Conservation (phyloP, 2,888 invertebrate species). For the Hypselothyrea guttata region DNA sequence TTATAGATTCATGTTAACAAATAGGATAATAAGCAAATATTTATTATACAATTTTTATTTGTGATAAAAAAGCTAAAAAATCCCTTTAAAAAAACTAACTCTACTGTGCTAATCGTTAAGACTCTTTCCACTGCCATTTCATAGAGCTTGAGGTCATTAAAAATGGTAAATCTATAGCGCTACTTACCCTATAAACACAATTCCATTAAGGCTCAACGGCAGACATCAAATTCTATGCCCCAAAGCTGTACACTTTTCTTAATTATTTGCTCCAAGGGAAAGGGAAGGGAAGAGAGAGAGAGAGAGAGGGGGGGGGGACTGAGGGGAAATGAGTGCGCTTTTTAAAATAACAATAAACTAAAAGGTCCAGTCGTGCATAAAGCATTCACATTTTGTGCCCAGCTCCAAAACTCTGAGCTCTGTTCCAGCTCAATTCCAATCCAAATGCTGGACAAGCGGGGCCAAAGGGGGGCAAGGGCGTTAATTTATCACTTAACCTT, state of each 20-base stretch:
- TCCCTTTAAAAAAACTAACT: too few relatives aligned
- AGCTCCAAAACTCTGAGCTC: conserved; percentile 1
- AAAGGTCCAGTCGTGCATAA: conserved; percentile 75
- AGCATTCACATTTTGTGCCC: conserved; percentile 59
- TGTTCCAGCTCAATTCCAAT: conserved; percentile 30
- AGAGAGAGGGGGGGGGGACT: conserved; percentile 14
- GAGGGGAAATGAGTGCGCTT: conserved; percentile 16
- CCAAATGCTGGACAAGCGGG: conserved; percentile 36
- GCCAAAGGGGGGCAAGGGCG: conserved; percentile 53
- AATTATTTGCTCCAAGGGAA: conserved; percentile 40
- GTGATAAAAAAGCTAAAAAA: too few relatives aligned
- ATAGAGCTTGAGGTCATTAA: too few relatives aligned
- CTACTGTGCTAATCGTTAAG: too few relatives aligned
- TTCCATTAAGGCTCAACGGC: conserved; percentile 3
- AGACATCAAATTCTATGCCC: conserved; percentile 10
- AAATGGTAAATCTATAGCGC: neutral
- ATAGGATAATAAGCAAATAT: too few relatives aligned
- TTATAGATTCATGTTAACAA: too few relatives aligned
- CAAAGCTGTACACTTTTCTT: conserved; percentile 35
- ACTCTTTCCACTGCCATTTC: too few relatives aligned
- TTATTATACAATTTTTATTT: neutral
- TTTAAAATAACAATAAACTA: conserved; percentile 74
- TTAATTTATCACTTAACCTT: conserved; percentile 76
- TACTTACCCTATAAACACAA: neutral
- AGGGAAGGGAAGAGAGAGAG: too few relatives aligned